These are phyloP conservation scores for Pogoniulus pusillus DNA, from an alignment of 2,797 vertebrate species.

Conservation along the genomic window DNA sequence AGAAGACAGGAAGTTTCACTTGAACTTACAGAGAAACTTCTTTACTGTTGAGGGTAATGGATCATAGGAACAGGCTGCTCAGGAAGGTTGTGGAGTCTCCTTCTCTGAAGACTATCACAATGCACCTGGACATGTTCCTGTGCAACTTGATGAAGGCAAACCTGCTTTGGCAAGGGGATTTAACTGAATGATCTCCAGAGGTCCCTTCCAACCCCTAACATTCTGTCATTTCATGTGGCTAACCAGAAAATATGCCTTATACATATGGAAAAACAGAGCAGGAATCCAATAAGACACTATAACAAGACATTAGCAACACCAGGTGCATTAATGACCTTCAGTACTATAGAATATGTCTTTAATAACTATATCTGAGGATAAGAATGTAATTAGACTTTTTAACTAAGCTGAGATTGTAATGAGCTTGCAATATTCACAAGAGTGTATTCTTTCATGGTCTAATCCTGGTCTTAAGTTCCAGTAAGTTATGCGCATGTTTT, in stretches of 20 bases:
- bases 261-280: not conserved
- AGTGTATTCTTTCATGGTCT: not conserved
- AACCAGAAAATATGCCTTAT: not conserved
- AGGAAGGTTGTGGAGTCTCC: too few relatives aligned
- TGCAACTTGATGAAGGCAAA: too few relatives aligned
- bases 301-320: not conserved
- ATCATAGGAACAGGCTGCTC: too few relatives aligned
- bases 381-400: not conserved
- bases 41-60: too few relatives aligned
- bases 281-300: not conserved
- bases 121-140: too few relatives aligned
- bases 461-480: not conserved
- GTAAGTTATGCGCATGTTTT: not conserved
- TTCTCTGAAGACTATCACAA: too few relatives aligned
- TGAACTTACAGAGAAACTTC: too few relatives aligned
- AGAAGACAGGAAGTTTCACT: too few relatives aligned
- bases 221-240: not conserved
- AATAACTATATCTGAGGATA: not conserved
- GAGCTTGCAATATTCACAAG: not conserved
- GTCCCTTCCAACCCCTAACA: too few relatives aligned
- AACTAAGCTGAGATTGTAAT: not conserved
- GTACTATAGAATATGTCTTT: not conserved
- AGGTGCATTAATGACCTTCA: not conserved
- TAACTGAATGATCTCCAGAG: too few relatives aligned
- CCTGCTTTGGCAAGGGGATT: too few relatives aligned